Conservation (phyloP, 2,797 vertebrate species). For the Hoplostethus atlanticus region DNA sequence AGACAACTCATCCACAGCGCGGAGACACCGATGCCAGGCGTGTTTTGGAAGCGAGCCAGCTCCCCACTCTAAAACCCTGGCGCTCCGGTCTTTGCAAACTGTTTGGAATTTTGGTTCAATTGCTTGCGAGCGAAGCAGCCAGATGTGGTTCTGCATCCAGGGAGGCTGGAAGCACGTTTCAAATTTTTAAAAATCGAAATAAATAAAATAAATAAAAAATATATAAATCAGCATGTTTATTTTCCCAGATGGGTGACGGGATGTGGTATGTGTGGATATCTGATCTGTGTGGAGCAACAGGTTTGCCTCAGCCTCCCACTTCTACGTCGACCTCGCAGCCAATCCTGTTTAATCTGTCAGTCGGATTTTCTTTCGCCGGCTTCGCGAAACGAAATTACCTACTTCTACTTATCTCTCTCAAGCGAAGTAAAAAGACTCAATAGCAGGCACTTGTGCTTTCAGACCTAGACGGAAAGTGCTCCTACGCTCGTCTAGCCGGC, state of each 20-base stretch:
- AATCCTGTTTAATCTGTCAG: conserved; percentile 64
- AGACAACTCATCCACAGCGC: conserved; percentile 25
- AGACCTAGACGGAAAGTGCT: conserved; percentile 37
- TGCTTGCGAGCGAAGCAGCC: conserved; percentile 50
- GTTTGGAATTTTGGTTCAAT: conserved; percentile 45
- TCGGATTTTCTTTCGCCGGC: conserved; percentile 41
- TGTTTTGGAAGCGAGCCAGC: conserved; percentile 51
- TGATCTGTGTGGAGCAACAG: conserved; percentile 70
- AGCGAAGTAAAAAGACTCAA: conserved; percentile 27
- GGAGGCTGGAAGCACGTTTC: conserved; percentile 38
- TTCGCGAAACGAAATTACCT: conserved; percentile 59
- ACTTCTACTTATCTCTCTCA: conserved; percentile 43
- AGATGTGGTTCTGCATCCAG: conserved; percentile 56
- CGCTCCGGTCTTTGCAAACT: conserved; percentile 29
- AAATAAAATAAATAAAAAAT: not conserved
- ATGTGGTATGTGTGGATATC: conserved; percentile 59
- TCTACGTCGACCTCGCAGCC: conserved; percentile 78
- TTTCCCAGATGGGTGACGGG: conserved; percentile 36
- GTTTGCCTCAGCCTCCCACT: conserved; percentile 60
- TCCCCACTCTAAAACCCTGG: conserved; percentile 11
- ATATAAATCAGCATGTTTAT: not conserved
- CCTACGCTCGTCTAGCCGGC: not conserved
- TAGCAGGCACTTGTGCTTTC: conserved; percentile 44
- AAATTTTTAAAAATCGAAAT: conserved; percentile 37
- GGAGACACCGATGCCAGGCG: conserved; percentile 46